Evolutionary conservation across 1,140 invertebrate genomes (phyloP).

Genomic region (Drosophila pseudoobscura): DNA sequence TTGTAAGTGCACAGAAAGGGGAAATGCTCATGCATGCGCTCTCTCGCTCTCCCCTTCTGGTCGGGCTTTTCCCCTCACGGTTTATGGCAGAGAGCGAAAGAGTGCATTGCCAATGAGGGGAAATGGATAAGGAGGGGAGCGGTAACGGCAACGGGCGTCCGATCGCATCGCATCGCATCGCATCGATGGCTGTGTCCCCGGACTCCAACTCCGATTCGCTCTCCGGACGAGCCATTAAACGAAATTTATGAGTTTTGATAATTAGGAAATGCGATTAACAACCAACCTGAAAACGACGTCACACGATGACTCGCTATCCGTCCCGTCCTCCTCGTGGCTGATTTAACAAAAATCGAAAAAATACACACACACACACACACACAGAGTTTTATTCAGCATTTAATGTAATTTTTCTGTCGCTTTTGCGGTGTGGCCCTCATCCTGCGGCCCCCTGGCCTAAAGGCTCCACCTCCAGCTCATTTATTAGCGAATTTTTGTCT

Average conservation of each 20-base stretch:
- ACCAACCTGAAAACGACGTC: conserved; percentile 39
- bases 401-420: conserved; percentile 41
- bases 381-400: conserved; percentile 16
- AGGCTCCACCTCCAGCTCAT: not conserved
- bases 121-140: conserved; percentile 32
- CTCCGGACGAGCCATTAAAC: conserved; percentile 30
- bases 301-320: conserved; percentile 6
- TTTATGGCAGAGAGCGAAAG: conserved; percentile 53
- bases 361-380: conserved; percentile 5
- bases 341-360: too few relatives aligned
- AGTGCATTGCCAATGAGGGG: conserved; percentile 59
- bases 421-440: not conserved
- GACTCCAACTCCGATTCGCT: too few relatives aligned
- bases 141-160: conserved; percentile 5
- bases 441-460: too few relatives aligned
- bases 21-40: conserved; percentile 39
- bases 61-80: conserved; percentile 37
- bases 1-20: conserved; percentile 53
- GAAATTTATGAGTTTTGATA: conserved; percentile 69
- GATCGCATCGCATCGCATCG: conserved; percentile 6
- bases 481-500: not conserved
- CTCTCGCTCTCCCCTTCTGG: conserved; percentile 4
- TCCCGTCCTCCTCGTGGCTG: too few relatives aligned
- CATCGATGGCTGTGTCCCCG: conserved; percentile 10
- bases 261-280: conserved; percentile 72